Evolutionary conservation across 2,888 invertebrate genomes (phyloP).

Genomic region (Cybosia mesomella): DNA sequence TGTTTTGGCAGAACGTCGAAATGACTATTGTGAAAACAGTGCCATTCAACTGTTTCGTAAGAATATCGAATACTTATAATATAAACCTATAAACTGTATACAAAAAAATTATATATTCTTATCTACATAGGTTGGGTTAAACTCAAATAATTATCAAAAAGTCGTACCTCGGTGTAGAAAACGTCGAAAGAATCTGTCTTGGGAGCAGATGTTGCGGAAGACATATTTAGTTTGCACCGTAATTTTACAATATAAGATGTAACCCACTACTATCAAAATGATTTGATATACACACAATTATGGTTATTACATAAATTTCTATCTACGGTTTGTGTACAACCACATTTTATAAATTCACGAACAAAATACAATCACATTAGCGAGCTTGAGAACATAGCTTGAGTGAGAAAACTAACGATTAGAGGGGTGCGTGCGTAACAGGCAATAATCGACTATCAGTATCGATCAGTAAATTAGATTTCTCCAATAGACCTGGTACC

Average conservation of each 20-base stretch:
- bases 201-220: slow-evolving; percentile 65
- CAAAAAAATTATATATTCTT: background rate
- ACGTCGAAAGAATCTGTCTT: slow-evolving; percentile 92
- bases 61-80: background rate
- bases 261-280: slow-evolving; percentile 5
- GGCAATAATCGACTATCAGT: too few relatives aligned
- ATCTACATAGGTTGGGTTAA: background rate
- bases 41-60: slow-evolving; percentile 3
- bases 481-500: too few relatives aligned
- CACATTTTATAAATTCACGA: slow-evolving; percentile 6
- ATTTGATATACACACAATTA: background rate
- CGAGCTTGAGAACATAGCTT: background rate
- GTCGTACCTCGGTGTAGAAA: slow-evolving; percentile 92
- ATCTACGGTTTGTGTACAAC: background rate
- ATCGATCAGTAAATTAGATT: too few relatives aligned
- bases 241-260: slow-evolving; percentile 22
- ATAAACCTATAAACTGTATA: background rate
- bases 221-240: slow-evolving; percentile 54
- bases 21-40: background rate
- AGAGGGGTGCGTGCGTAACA: too few relatives aligned
- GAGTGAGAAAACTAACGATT: too few relatives aligned
- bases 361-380: slow-evolving; percentile 9
- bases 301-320: background rate
- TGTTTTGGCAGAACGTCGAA: background rate
- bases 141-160: background rate